These are phyloP conservation scores for Pasiphila rectangulata DNA, from an alignment of 2,888 invertebrate genomes.

Conservation along the genomic window DNA sequence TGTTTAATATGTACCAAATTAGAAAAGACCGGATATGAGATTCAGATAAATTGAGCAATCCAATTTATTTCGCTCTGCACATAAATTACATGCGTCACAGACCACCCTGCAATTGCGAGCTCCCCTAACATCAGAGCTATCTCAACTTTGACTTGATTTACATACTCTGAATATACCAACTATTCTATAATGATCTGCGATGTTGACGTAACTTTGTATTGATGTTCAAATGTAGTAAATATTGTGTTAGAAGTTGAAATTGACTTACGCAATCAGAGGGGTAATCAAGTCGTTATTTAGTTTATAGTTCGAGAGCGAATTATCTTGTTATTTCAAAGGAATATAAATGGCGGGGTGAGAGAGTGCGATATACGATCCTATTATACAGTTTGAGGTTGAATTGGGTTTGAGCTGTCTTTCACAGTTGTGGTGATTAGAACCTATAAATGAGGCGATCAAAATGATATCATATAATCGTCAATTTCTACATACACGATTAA, in stretches of 20 bases:
- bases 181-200: conserved; percentile 14
- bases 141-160: conserved; percentile 31
- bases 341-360: not conserved
- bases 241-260: conserved; percentile 13
- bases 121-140: conserved; percentile 36
- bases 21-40: too few species aligned
- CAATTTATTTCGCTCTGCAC: not conserved
- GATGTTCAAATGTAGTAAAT: conserved; percentile 21
- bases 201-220: conserved; percentile 16
- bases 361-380: not conserved
- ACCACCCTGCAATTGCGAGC: conserved; percentile 25
- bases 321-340: conserved; percentile 8
- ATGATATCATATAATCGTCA: too few species aligned
- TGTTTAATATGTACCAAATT: too few species aligned
- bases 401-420: too few species aligned
- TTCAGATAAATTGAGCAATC: not conserved
- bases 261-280: conserved; percentile 2
- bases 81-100: conserved; percentile 2
- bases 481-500: too few species aligned
- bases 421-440: too few species aligned
- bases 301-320: conserved; percentile 8
- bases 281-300: conserved; percentile 9
- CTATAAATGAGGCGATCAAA: too few species aligned
- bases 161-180: conserved; percentile 35
- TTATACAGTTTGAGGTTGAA: not conserved